These are phyloP conservation scores for Selene dorsalis DNA, from an alignment of 2,797 vertebrate species.

Conservation along the genomic window DNA sequence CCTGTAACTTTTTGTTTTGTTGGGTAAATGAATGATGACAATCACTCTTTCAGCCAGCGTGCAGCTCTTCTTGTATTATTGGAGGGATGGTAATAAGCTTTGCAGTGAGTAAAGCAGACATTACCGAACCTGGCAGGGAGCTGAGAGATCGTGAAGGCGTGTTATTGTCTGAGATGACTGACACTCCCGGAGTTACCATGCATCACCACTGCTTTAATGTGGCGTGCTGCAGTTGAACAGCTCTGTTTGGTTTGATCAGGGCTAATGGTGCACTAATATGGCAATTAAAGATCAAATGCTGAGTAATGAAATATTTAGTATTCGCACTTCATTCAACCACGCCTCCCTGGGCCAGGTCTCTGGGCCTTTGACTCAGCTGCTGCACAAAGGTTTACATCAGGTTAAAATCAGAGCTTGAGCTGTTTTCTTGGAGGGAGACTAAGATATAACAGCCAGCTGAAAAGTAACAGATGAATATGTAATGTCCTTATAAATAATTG, in stretches of 20 bases:
- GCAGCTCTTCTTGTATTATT: constrained; percentile 12
- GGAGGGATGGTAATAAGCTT: constrained; percentile 32
- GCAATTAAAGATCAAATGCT: constrained; percentile 73
- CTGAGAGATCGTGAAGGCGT: constrained; percentile 40
- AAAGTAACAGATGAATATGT: background rate
- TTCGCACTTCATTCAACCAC: constrained; percentile 29
- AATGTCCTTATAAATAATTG: background rate
- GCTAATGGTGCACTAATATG: constrained; percentile 61
- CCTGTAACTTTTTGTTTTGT: constrained; percentile 34
- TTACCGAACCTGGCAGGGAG: constrained; percentile 34
- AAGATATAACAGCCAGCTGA: background rate
- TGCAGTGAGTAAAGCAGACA: constrained; percentile 40
- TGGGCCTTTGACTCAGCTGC: constrained; percentile 29
- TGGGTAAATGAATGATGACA: constrained; percentile 43
- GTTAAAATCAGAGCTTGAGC: background rate
- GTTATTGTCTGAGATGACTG: constrained; percentile 49
- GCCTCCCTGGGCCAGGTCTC: constrained; percentile 21
- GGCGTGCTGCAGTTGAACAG: constrained; percentile 17
- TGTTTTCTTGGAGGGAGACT: background rate
- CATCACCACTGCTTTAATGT: constrained; percentile 41
- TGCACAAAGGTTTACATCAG: constrained; percentile 12
- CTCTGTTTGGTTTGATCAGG: constrained; percentile 63
- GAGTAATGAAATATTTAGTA: constrained; percentile 69
- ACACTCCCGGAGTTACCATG: constrained; percentile 31
- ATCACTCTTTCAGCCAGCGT: background rate